Conservation (phyloP, 2,888 invertebrate species). For the Pedicia rivosa region DNA sequence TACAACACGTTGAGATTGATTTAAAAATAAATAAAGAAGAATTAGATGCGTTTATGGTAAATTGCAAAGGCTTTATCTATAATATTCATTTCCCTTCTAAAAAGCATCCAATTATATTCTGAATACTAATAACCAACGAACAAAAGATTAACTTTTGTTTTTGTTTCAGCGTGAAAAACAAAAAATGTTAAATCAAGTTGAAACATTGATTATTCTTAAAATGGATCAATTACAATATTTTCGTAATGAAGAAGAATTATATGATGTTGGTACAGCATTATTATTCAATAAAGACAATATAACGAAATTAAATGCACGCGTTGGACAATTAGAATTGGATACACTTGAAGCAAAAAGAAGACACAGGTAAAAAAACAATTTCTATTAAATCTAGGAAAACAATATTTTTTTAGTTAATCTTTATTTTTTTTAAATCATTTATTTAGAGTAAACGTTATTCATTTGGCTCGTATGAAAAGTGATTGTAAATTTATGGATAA, state of each 20-base stretch:
- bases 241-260: slow-evolving; percentile 31
- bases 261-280: slow-evolving; percentile 33
- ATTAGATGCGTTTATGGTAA: slow-evolving; percentile 47
- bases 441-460: slow-evolving; percentile 42
- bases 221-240: slow-evolving; percentile 51
- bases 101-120: too few species aligned
- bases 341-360: slow-evolving; percentile 42
- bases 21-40: slow-evolving; percentile 40
- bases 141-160: too few species aligned
- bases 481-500: slow-evolving; percentile 50
- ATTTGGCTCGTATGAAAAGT: slow-evolving; percentile 51
- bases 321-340: slow-evolving; percentile 47
- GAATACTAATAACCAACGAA: too few species aligned
- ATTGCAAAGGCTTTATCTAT: too few species aligned
- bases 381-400: slow-evolving; percentile 6
- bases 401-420: slow-evolving; percentile 6
- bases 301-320: slow-evolving; percentile 40
- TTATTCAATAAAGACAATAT: slow-evolving; percentile 47
- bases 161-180: slow-evolving; percentile 54
- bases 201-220: slow-evolving; percentile 47
- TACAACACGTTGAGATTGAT: slow-evolving; percentile 37
- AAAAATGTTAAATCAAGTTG: slow-evolving; percentile 59
- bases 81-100: too few species aligned
- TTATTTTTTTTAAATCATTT: too few species aligned
- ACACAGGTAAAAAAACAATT: slow-evolving; percentile 45